Evolutionary conservation across 1,140 invertebrate genomes (phyloP).

Genomic region (Drosophila lacteicornis): DNA sequence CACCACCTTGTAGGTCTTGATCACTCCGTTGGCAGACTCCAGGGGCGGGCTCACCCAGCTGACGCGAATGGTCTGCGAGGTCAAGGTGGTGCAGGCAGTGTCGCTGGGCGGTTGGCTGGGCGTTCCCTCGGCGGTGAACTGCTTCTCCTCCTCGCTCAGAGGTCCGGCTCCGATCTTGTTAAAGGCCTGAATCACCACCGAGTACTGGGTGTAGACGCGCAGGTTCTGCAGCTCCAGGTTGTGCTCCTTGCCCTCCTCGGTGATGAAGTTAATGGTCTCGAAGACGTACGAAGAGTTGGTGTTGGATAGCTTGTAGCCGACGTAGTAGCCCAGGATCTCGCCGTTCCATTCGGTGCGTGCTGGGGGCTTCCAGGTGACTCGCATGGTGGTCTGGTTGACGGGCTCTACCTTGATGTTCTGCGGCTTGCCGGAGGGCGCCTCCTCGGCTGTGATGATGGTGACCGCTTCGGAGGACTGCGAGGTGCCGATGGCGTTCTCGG

Average conservation of each 20-base stretch:
- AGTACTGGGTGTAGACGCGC: slow-evolving; percentile 97
- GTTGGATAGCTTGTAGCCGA: slow-evolving; percentile 93
- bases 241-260: slow-evolving; percentile 95
- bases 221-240: slow-evolving; percentile 92
- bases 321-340: slow-evolving; percentile 94
- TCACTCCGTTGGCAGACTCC: slow-evolving; percentile 95
- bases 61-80: slow-evolving; percentile 96
- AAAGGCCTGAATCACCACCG: slow-evolving; percentile 97
- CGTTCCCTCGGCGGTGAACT: slow-evolving; percentile 96
- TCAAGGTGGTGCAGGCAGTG: slow-evolving; percentile 95
- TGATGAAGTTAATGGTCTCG: slow-evolving; percentile 96
- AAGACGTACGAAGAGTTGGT: slow-evolving; percentile 96
- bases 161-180: slow-evolving; percentile 97
- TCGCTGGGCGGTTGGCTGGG: slow-evolving; percentile 97
- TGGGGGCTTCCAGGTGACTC: slow-evolving; percentile 97
- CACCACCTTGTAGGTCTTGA: slow-evolving; percentile 98
- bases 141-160: slow-evolving; percentile 94
- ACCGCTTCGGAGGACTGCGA: slow-evolving; percentile 96
- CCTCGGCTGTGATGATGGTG: slow-evolving; percentile 97
- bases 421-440: slow-evolving; percentile 94
- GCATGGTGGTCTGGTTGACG: slow-evolving; percentile 95
- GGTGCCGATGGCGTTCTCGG: slow-evolving; percentile 96
- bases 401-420: slow-evolving; percentile 94
- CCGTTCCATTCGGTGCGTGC: slow-evolving; percentile 96
- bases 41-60: slow-evolving; percentile 96